phyloP scores from a whole-genome alignment of 1,140 invertebrate species.

The Sitobion miscanthi region DNA sequence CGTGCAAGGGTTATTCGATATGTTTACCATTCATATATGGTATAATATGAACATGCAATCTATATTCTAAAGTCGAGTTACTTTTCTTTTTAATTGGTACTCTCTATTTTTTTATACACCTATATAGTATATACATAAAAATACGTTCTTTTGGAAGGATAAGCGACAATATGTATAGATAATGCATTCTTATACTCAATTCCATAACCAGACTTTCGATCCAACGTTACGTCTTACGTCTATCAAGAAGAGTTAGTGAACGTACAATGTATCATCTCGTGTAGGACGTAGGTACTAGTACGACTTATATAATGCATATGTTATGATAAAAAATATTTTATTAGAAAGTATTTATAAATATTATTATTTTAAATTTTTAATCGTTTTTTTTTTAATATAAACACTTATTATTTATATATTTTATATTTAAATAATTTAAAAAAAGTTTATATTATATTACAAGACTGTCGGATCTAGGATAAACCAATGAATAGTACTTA shows the following conservation, averaged over 20 bases:
- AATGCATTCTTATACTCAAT: background rate
- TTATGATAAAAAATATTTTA: background rate
- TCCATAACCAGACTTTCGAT: background rate
- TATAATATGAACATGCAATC: background rate
- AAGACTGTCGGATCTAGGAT: background rate
- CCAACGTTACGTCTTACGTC: background rate
- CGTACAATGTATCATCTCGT: background rate
- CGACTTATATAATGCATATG: background rate
- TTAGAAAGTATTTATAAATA: constrained; percentile 7
- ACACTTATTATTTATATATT: background rate
- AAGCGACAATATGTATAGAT: background rate
- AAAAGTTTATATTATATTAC: background rate
- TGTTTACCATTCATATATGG: background rate
- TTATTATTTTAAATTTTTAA: background rate
- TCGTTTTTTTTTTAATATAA: background rate
- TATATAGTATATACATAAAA: background rate
- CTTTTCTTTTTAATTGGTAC: background rate
- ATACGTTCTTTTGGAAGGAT: background rate
- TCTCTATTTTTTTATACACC: background rate
- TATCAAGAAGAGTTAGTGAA: background rate
- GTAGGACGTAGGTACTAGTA: background rate
- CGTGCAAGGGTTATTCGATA: background rate
- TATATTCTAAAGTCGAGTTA: background rate
- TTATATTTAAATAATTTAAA: background rate
- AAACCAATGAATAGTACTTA: background rate